phyloP scores from a whole-genome alignment of 2,888 invertebrate species.

The Latrodectus elegans region DNA sequence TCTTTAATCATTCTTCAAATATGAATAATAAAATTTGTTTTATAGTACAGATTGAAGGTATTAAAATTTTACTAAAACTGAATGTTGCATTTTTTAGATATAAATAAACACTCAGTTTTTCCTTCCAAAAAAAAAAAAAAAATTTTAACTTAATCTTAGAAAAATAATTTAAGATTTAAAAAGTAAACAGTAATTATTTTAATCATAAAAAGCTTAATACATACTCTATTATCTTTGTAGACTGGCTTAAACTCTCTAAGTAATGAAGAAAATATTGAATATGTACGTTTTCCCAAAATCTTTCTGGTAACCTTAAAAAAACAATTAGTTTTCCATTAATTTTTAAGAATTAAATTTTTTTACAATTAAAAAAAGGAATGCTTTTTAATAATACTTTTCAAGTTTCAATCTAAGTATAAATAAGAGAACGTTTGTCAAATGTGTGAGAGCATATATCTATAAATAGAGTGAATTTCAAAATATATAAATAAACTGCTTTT shows the following conservation, averaged over 20 bases:
- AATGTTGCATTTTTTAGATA: no score
- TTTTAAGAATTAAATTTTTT: no score
- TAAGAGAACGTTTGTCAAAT: background rate
- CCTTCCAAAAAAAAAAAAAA: no score
- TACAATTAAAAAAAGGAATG: background rate
- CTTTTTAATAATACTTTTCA: background rate
- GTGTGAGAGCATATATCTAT: background rate
- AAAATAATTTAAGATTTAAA: no score
- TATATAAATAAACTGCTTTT: no score
- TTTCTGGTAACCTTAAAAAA: slow-evolving; percentile 38
- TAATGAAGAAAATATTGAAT: slow-evolving; percentile 46
- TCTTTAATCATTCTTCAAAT: no score
- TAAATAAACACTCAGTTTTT: no score
- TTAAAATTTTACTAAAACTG: no score
- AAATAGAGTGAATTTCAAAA: background rate
- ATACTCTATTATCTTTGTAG: slow-evolving; percentile 58
- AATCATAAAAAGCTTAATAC: background rate
- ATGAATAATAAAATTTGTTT: no score
- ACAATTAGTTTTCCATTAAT: background rate
- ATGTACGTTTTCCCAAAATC: slow-evolving; percentile 56
- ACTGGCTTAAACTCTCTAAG: slow-evolving; percentile 61
- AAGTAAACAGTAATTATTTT: no score
- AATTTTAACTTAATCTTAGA: no score
- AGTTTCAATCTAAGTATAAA: background rate
- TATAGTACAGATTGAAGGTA: no score